phyloP scores from a whole-genome alignment of 2,797 vertebrate species.

The Mareca penelope region DNA sequence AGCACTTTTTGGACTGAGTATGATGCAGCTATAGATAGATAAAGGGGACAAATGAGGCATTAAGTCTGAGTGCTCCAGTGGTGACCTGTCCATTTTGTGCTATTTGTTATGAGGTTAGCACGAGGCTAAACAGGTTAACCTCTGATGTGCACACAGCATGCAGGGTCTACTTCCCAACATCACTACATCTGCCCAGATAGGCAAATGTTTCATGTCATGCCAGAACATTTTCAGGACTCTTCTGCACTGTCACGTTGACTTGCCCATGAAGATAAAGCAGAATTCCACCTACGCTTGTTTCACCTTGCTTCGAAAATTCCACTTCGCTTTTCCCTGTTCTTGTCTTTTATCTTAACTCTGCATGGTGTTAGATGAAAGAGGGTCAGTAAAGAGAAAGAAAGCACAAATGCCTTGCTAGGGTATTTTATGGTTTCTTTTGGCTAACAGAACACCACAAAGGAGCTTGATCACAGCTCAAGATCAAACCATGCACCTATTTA shows the following conservation, averaged over 20 bases:
- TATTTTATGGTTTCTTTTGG: not conserved
- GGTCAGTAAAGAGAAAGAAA: not conserved
- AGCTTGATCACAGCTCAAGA: not conserved
- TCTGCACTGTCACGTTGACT: not conserved
- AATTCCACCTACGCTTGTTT: not conserved
- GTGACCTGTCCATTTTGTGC: not conserved
- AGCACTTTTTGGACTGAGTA: not conserved
- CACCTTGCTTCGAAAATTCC: not conserved
- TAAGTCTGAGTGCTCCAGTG: not conserved
- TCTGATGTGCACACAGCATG: not conserved
- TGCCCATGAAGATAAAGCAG: not conserved
- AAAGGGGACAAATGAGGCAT: too few relatives aligned
- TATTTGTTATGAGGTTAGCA: not conserved
- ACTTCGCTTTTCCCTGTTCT: not conserved
- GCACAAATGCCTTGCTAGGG: fast-evolving
- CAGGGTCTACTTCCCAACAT: not conserved
- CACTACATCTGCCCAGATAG: not conserved
- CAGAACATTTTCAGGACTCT: not conserved
- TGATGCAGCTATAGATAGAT: not conserved
- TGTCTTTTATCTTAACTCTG: not conserved
- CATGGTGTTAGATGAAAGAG: not conserved
- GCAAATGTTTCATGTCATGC: not conserved
- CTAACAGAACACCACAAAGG: not conserved
- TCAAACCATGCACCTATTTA: not conserved
- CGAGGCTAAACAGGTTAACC: not conserved